These are phyloP conservation scores for Drosophila truncata DNA, from an alignment of 1,140 invertebrate species.

Conservation along the genomic window DNA sequence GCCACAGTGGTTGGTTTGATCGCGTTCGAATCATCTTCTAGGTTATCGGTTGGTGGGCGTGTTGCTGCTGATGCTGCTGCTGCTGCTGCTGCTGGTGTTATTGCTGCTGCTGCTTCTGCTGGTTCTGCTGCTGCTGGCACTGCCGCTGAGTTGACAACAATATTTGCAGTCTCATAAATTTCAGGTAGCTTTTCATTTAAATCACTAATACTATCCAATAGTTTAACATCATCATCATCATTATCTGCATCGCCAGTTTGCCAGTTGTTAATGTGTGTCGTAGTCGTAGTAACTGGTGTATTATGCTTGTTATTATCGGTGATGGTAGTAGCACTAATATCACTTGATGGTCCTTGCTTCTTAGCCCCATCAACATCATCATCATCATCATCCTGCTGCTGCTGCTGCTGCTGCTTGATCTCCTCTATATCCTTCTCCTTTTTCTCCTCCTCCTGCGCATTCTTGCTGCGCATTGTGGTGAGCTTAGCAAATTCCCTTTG, in stretches of 20 bases:
- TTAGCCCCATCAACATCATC: constrained; percentile 74
- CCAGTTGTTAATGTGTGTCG: constrained; percentile 64
- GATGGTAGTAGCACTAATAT: constrained; percentile 84
- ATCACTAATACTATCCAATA: constrained; percentile 86
- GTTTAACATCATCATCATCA: constrained; percentile 71
- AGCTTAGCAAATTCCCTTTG: constrained; percentile 80
- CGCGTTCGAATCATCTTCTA: constrained; percentile 57
- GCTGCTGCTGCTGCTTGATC: constrained; percentile 13
- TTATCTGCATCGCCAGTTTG: constrained; percentile 61
- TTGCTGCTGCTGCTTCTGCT: constrained; percentile 29
- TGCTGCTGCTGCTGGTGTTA: constrained; percentile 11
- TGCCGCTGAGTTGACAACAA: constrained; percentile 83
- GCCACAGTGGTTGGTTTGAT: constrained; percentile 53
- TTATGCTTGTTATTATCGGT: constrained; percentile 58
- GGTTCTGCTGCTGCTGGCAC: constrained; percentile 56
- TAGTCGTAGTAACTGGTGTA: constrained; percentile 67
- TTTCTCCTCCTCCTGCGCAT: constrained; percentile 65
- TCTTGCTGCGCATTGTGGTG: constrained; percentile 75
- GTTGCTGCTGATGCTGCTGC: constrained; percentile 43
- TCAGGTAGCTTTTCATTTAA: constrained; percentile 85
- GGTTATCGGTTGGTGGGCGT: constrained; percentile 75
- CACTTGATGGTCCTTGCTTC: constrained; percentile 76
- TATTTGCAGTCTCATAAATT: constrained; percentile 85
- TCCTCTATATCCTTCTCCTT: constrained; percentile 16
- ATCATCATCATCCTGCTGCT: constrained; percentile 26